These are phyloP conservation scores for Hydropotes inermis DNA, from an alignment of 2,113 vertebrate species.

Conservation along the genomic window DNA sequence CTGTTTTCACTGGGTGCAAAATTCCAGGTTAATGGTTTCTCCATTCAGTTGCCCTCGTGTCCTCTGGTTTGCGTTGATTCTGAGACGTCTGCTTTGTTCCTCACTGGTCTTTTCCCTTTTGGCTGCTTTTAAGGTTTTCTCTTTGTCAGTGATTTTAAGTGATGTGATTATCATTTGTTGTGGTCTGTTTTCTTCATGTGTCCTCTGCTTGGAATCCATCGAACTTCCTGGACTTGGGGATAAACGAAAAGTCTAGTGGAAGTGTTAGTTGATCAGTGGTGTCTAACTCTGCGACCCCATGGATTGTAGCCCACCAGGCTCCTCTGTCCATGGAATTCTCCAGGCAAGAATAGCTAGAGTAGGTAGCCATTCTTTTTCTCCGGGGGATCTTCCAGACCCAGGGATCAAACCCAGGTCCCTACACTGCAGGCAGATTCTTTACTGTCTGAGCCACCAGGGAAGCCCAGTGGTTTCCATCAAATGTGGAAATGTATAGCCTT, in stretches of 20 bases:
- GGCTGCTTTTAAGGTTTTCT: background rate
- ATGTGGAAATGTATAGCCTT: background rate
- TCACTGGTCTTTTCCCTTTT: background rate
- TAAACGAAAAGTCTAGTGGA: background rate
- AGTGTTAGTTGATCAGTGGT: background rate
- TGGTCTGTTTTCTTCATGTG: background rate
- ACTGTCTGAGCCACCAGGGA: background rate
- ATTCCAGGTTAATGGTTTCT: background rate
- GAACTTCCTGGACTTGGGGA: background rate
- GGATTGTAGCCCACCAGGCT: background rate
- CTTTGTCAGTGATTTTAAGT: background rate
- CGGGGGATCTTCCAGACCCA: background rate
- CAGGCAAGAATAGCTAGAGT: background rate
- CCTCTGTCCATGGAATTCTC: background rate
- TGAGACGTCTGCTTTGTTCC: background rate
- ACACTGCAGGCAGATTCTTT: background rate
- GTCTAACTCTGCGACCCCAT: background rate
- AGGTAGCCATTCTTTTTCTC: background rate
- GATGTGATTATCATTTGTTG: background rate
- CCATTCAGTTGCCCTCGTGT: rapidly evolving
- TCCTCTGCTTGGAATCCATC: background rate
- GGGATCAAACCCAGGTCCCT: background rate
- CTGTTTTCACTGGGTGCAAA: background rate
- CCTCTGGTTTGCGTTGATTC: background rate
- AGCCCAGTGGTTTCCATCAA: background rate